Conservation (phyloP, 2,797 vertebrate species). For the Periophthalmus magnuspinnatus region DNA sequence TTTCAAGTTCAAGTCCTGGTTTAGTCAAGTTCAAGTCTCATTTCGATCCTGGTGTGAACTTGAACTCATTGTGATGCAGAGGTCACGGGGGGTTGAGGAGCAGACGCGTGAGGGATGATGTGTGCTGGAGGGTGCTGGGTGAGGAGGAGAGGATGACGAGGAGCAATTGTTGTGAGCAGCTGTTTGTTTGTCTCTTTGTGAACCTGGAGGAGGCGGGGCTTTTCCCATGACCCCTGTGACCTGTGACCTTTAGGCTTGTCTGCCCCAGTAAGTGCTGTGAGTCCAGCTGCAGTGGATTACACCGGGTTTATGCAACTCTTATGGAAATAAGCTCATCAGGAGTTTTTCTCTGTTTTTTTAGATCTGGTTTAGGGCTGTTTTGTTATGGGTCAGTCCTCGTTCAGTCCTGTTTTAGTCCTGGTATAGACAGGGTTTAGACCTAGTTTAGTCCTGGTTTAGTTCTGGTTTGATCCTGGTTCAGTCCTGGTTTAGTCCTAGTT, state of each 20-base stretch:
- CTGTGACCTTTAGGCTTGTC: background rate
- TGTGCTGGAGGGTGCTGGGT: too few relatives aligned
- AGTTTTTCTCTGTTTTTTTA: background rate
- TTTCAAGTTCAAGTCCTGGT: too few relatives aligned
- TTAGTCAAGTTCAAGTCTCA: background rate
- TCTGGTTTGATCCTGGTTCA: too few relatives aligned
- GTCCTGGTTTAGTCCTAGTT: too few relatives aligned
- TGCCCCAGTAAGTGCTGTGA: background rate
- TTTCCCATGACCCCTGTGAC: constrained; percentile 9
- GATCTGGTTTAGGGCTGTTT: background rate
- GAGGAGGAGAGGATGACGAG: too few relatives aligned
- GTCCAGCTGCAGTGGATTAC: constrained; percentile 1
- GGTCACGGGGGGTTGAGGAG: background rate
- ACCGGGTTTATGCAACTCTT: background rate
- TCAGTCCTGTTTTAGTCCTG: background rate
- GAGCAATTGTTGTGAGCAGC: background rate
- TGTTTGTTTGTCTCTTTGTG: background rate
- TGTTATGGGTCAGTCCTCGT: background rate
- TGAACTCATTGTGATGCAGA: background rate
- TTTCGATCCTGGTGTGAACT: background rate
- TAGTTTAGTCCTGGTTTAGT: too few relatives aligned
- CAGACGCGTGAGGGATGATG: background rate
- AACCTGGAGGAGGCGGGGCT: background rate
- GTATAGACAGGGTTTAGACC: too few relatives aligned
- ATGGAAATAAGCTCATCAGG: background rate